Base-by-base conservation (phyloP, 2,888 invertebrate genomes). In the Drosophila nigricruria region DNA sequence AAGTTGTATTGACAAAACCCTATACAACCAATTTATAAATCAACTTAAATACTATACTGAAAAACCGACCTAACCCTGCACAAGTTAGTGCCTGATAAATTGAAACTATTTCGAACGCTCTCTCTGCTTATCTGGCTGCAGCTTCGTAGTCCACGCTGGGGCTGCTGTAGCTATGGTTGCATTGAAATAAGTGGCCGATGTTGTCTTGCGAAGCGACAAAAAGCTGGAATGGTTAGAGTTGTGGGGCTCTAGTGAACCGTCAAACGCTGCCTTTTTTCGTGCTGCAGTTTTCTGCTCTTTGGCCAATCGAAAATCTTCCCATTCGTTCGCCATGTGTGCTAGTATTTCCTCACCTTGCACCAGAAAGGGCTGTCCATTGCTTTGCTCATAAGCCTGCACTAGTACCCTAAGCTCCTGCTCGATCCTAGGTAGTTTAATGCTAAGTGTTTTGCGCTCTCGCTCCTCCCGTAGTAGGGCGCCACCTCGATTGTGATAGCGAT, bases 401-500 rank as follows among this genome's bases (percentile, higher is more conserved):
- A 95, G 79, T 0, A 93, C 93, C 3, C 92, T 92, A 0, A 97
- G 93, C 82, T 95, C 94, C 0, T 94, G 94, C 91, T 96, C 96
- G 43, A 96, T 94, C 92, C 95, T 95, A 0, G 97, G 97, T 45
- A 97, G 92, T 93, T 95, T 93, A 70, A 93, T 96, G 43, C 94
- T 94, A 8, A 97, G 94, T 12, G 94, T 93, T 90, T 97, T 97
- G 20, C 98, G 93, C 86, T 97, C 96, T 82, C 96, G 97, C 92
- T 98, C 98, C 90, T 98, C 98, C 50, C 95, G 94, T 2, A 98
- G 93, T 12, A 98, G 93, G 73, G 96, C 96, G 0, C 98, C 97
- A 0, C 98, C 97, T 45, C 98, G 94, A 92, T 98, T 98, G 79
- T 96, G 95, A 90, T 95, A 97, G 2, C 98, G 94, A 74, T 96